Evolutionary conservation across 2,888 invertebrate genomes (phyloP).

Genomic region (Micoletzkya japonica): DNA sequence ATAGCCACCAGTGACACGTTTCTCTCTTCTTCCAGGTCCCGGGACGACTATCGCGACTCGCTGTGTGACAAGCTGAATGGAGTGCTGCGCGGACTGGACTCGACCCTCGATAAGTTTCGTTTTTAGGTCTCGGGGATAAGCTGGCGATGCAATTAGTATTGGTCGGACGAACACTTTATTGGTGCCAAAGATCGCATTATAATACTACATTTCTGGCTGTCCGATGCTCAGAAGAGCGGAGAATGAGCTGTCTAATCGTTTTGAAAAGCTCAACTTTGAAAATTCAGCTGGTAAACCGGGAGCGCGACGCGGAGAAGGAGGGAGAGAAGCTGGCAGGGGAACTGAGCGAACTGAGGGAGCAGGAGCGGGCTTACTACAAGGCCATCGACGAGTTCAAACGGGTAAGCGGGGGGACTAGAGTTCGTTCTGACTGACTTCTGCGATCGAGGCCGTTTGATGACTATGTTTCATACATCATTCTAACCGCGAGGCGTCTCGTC

Average conservation of each 20-base stretch:
- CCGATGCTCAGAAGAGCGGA: background rate
- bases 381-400: conserved; percentile 69
- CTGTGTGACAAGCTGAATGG: conserved; percentile 87
- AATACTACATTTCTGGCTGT: background rate
- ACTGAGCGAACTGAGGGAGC: conserved; percentile 70
- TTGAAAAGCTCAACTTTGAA: too few species aligned
- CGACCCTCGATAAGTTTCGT: conserved; percentile 71
- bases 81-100: conserved; percentile 86
- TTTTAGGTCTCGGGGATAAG: too few species aligned
- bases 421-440: too few species aligned
- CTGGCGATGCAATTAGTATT: background rate
- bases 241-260: conserved; percentile 1
- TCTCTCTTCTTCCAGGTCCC: conserved; percentile 71
- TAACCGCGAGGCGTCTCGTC: too few species aligned
- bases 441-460: too few species aligned
- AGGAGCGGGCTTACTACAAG: conserved; percentile 78
- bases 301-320: conserved; percentile 74
- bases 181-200: too few species aligned
- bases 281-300: conserved; percentile 68
- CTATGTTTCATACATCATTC: too few species aligned
- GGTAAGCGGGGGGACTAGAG: too few species aligned
- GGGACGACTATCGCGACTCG: conserved; percentile 79
- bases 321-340: conserved; percentile 73
- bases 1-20: too few species aligned
- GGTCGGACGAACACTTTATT: too few species aligned